phyloP scores from a whole-genome alignment of 2,888 invertebrate genomes.

The Hololepta plana region DNA sequence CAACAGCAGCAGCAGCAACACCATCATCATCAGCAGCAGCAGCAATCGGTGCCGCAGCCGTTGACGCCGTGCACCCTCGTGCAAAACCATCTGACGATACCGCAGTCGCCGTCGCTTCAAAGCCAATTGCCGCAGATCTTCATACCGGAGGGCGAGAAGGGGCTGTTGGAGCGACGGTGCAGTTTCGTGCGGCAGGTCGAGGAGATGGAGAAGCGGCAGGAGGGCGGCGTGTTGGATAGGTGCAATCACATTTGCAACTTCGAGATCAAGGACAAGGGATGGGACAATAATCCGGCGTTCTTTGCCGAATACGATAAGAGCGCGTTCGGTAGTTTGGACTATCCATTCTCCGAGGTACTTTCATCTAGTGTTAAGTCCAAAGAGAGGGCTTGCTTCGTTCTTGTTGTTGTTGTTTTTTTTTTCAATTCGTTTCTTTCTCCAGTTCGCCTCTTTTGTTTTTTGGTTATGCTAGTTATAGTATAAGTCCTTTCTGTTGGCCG shows the following conservation, averaged over 20 bases:
- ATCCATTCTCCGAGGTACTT: slow-evolving; percentile 28
- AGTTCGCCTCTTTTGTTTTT: too few species aligned
- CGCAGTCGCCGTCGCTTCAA: slow-evolving; percentile 24
- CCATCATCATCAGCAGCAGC: slow-evolving; percentile 32
- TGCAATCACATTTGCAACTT: slow-evolving; percentile 28
- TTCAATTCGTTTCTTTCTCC: background rate
- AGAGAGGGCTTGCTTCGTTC: too few species aligned
- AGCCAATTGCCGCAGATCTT: slow-evolving; percentile 34
- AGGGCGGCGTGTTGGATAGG: slow-evolving; percentile 22
- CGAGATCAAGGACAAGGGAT: slow-evolving; percentile 23
- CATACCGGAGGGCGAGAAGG: slow-evolving; percentile 27
- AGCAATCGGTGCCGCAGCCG: slow-evolving; percentile 32
- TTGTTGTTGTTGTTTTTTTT: too few species aligned
- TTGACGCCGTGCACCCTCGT: slow-evolving; percentile 20
- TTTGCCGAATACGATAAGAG: slow-evolving; percentile 22
- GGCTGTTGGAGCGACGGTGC: slow-evolving; percentile 26
- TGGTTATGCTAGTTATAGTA: too few species aligned
- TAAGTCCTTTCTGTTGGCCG: too few species aligned
- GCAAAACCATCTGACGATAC: slow-evolving; percentile 14
- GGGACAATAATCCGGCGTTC: slow-evolving; percentile 19
- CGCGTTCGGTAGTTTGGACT: slow-evolving; percentile 26
- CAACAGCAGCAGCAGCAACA: slow-evolving; percentile 27
- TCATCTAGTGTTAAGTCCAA: too few species aligned
- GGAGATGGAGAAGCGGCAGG: slow-evolving; percentile 23
- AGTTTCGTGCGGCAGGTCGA: slow-evolving; percentile 33